Evolutionary conservation across 2,888 invertebrate genomes (phyloP).

Genomic region (Drosophila cognata): DNA sequence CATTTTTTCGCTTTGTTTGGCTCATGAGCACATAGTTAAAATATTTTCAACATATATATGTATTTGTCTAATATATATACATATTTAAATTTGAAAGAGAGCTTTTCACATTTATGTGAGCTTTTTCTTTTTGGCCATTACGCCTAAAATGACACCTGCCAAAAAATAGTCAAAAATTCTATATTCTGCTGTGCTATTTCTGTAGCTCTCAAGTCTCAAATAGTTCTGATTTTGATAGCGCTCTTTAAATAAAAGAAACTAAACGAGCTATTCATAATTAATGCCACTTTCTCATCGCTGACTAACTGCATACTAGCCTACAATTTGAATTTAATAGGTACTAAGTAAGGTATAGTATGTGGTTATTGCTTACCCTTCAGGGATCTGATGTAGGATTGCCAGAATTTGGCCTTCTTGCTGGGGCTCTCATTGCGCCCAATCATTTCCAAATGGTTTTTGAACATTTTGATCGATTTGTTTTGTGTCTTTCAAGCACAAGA

Average conservation of each 20-base stretch:
- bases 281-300: neutral
- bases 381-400: conserved; percentile 97
- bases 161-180: conserved; percentile 57
- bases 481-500: conserved; percentile 77
- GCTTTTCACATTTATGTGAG: conserved; percentile 45
- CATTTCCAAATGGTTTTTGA: conserved; percentile 96
- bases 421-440: conserved; percentile 96
- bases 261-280: neutral
- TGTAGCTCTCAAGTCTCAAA: conserved; percentile 37
- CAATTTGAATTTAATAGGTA: neutral
- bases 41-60: conserved; percentile 58
- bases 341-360: neutral
- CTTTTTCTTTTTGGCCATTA: conserved; percentile 30
- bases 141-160: conserved; percentile 75
- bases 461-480: conserved; percentile 91
- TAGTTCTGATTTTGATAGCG: conserved; percentile 20
- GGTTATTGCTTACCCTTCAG: conserved; percentile 90
- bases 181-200: conserved; percentile 57
- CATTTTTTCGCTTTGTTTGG: conserved; percentile 70
- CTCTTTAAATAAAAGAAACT: conserved; percentile 5
- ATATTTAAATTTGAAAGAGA: conserved; percentile 43
- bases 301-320: neutral
- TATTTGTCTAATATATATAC: conserved; percentile 24
- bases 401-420: conserved; percentile 96
- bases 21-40: conserved; percentile 71